phyloP scores from a whole-genome alignment of 2,888 invertebrate genomes.

The Spatulosminthurus flaviceps region DNA sequence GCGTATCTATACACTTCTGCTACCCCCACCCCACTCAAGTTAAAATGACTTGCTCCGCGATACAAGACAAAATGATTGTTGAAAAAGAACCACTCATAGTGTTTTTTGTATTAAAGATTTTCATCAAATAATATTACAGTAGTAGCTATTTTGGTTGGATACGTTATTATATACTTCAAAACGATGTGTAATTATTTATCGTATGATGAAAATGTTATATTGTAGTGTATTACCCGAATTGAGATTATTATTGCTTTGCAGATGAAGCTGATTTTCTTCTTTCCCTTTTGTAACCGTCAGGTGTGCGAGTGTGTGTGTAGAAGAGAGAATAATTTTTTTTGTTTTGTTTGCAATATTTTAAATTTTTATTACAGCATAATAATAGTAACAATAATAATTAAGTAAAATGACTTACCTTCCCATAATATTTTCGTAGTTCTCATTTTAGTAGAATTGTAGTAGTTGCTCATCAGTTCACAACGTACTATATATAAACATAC shows the following conservation, averaged over 20 bases:
- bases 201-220: too few species aligned
- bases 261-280: conserved; percentile 8
- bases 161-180: too few species aligned
- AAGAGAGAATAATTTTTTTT: background rate
- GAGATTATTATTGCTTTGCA: too few species aligned
- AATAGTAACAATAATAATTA: too few species aligned
- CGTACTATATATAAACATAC: background rate
- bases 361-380: conserved; percentile 10
- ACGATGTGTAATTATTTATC: too few species aligned
- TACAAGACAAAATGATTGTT: background rate
- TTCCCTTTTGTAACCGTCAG: conserved; percentile 14
- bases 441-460: background rate
- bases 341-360: background rate
- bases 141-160: too few species aligned
- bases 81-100: background rate
- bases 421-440: background rate
- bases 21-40: background rate
- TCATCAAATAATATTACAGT: too few species aligned
- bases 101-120: too few species aligned
- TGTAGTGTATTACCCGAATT: too few species aligned
- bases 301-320: too few species aligned
- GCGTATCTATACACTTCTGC: too few species aligned
- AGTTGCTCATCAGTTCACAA: background rate
- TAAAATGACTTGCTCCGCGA: background rate
- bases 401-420: conserved; percentile 14